Base-by-base conservation (phyloP, 2,113 vertebrate genomes). In the Semnornis frantzii region DNA sequence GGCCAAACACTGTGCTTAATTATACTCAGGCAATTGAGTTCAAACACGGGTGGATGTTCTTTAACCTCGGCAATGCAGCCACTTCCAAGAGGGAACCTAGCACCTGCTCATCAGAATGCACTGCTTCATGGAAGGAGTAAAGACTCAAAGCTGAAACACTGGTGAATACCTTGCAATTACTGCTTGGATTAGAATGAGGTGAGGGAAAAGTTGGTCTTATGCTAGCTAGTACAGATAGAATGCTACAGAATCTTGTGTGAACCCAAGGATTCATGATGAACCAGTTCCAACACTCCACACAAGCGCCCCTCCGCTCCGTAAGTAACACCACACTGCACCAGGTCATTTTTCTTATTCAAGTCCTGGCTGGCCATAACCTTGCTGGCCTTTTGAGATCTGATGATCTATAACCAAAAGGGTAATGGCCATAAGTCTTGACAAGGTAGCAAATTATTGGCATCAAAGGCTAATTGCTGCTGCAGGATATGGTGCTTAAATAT, bases 1-100 rank as follows among this genome's bases (percentile, higher is more conserved):
- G 89, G 80, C 68, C 64, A 74, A 94, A 75, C 68, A 37, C 60
- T 95, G 66, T 28, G 39, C 55, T 92, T 93, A 92, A 93, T 94
- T 89, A 79, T 80, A 55, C 30, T 52, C 31, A 20, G 25, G 62
- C 70, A 79, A 50, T 70, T 0, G 4, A 80, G 60, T 74, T 81
- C 75, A 83, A 31, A 71, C 6, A 30, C 55, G 48, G 19, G 27
- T 87, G 59, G 46, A 42, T 15, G 15, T 31, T 75, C 80, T 85
- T 63, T 28, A 65, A 73, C 59, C 65, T 73, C 66, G 78, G 68
- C 37, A 55, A 2, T 30, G 44, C 8, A 8, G 42, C 25, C 58
- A 30, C 69, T 57, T 84, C 66, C 34, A 42, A 9, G 69, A 28
- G n/a, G 55, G 37, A 75, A 9, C 28, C 9, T 1, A n/a, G 50